phyloP scores from a whole-genome alignment of 1,140 invertebrate species.

The Homalodisca vitripennis region DNA sequence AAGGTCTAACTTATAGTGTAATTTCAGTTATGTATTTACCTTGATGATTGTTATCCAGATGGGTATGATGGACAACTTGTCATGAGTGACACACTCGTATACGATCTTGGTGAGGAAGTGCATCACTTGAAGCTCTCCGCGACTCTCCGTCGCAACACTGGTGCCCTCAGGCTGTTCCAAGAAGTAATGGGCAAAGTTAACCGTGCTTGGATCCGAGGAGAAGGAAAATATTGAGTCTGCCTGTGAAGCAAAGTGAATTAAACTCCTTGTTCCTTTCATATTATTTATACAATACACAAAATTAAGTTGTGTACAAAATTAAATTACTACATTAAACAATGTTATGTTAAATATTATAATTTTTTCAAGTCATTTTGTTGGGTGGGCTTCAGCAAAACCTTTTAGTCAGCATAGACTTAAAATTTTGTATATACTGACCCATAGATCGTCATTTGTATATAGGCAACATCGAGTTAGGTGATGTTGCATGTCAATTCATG shows the following conservation, averaged over 20 bases:
- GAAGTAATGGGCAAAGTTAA: constrained; percentile 61
- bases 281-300: not conserved
- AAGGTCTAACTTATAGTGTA: not conserved
- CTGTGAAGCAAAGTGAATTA: constrained; percentile 40
- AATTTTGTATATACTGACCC: too few species aligned
- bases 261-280: not conserved
- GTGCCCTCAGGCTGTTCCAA: constrained; percentile 46
- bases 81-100: constrained; percentile 83
- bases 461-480: too few species aligned
- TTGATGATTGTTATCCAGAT: constrained; percentile 70
- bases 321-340: too few species aligned
- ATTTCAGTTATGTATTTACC: constrained; percentile 48
- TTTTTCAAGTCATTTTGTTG: too few species aligned
- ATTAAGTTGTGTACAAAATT: too few species aligned
- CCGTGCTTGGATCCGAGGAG: constrained; percentile 54
- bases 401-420: too few species aligned
- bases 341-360: too few species aligned
- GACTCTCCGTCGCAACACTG: not conserved
- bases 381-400: too few species aligned
- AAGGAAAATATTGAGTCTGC: constrained; percentile 53
- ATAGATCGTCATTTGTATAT: too few species aligned
- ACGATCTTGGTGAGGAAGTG: constrained; percentile 73
- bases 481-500: too few species aligned
- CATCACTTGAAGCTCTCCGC: constrained; percentile 55
- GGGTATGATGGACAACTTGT: constrained; percentile 77